Evolutionary conservation across 2,113 vertebrate species (phyloP).

Genomic region (Melospiza melodia): DNA sequence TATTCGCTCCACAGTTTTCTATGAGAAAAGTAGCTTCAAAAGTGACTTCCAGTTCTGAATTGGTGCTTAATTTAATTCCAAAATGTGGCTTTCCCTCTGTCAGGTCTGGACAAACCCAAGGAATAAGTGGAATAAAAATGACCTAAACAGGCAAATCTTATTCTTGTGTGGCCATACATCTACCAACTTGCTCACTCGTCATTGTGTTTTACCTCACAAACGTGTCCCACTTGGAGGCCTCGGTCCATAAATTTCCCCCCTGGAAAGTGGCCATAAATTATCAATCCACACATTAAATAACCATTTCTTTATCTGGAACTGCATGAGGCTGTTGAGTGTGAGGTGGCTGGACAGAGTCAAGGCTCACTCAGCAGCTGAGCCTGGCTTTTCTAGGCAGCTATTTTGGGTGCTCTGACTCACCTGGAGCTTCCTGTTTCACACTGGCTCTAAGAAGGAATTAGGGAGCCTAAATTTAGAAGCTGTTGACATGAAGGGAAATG

Average conservation of each 20-base stretch:
- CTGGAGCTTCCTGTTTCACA: neutral
- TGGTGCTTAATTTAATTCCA: neutral
- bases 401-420: constrained; percentile 33
- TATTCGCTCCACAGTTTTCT: neutral
- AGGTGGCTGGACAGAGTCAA: neutral
- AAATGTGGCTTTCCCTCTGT: neutral
- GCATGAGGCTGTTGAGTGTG: neutral
- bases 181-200: neutral
- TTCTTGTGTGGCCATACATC: neutral
- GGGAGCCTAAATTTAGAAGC: constrained; percentile 24
- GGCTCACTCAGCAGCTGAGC: neutral
- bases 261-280: neutral
- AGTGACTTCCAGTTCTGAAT: neutral
- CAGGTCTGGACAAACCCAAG: neutral
- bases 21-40: neutral
- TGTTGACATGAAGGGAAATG: neutral
- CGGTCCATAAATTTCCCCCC: neutral
- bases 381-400: neutral
- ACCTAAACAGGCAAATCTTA: neutral
- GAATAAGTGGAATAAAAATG: neutral
- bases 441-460: neutral
- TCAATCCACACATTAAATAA: neutral
- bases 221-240: neutral
- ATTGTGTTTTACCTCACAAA: neutral
- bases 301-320: neutral